These are phyloP conservation scores for Kuschelorhynchus macadamiae DNA, from an alignment of 2,888 invertebrate species.

Conservation along the genomic window DNA sequence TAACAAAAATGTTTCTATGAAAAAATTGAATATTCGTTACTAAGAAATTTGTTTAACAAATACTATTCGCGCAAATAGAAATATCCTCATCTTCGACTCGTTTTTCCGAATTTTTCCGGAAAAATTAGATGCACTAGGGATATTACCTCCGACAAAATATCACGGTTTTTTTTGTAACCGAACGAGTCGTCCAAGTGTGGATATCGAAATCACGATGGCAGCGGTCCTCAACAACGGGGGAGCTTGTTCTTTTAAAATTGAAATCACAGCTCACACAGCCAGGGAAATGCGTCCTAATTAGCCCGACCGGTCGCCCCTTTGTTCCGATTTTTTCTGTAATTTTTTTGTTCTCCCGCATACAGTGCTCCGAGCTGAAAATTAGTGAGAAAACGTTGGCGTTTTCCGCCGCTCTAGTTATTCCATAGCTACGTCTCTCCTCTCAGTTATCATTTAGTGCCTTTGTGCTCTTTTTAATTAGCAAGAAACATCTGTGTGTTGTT, in stretches of 20 bases:
- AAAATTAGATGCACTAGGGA: no score
- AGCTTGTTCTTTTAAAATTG: conserved; percentile 61
- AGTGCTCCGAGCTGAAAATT: conserved; percentile 54
- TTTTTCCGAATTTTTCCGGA: no score
- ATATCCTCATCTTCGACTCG: no score
- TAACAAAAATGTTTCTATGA: no score
- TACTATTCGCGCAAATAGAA: no score
- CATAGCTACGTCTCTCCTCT: conserved; percentile 51
- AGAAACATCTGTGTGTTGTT: conserved; percentile 66
- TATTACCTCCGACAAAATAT: no score
- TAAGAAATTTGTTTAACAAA: no score
- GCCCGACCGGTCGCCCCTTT: conserved; percentile 55
- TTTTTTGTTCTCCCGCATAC: conserved; percentile 58
- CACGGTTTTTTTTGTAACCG: background rate
- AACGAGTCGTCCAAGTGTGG: background rate
- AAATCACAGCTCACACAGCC: conserved; percentile 59
- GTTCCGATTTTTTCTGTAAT: conserved; percentile 61
- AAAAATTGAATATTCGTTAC: no score
- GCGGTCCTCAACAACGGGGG: conserved; percentile 59
- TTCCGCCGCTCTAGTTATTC: conserved; percentile 37
- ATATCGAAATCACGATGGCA: conserved; percentile 38
- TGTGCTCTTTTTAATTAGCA: conserved; percentile 67
- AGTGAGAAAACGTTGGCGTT: conserved; percentile 55
- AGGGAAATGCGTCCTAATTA: conserved; percentile 63
- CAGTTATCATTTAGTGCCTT: conserved; percentile 60